Conservation (phyloP, 2,113 vertebrate genomes). For the Cygnus atratus region DNA sequence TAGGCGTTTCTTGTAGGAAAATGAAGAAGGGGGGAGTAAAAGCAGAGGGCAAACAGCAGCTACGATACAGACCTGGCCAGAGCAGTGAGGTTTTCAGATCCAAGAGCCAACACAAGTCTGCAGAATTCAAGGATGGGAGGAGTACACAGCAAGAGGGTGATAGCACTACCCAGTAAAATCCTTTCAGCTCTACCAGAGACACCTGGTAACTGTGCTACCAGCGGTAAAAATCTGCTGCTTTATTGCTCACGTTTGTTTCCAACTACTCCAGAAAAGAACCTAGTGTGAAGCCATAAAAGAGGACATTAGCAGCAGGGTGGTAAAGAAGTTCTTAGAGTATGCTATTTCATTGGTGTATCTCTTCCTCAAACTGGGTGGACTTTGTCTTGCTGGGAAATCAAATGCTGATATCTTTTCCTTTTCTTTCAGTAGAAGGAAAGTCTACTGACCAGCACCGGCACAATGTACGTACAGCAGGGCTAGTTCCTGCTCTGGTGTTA, state of each 20-base stretch:
- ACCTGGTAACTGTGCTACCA: fast-evolving
- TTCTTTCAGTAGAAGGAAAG: background rate
- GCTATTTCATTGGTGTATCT: background rate
- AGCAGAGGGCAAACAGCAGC: background rate
- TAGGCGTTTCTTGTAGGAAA: fast-evolving
- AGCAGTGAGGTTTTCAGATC: background rate
- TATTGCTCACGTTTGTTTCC: background rate
- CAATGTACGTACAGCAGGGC: background rate
- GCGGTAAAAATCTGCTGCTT: background rate
- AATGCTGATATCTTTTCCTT: background rate
- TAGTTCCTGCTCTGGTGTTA: background rate
- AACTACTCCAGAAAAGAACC: background rate
- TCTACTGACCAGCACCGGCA: background rate
- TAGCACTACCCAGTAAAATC: background rate
- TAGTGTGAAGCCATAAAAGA: background rate
- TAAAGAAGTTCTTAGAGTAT: background rate
- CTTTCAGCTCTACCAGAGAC: background rate
- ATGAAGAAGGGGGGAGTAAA: background rate
- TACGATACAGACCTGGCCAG: background rate
- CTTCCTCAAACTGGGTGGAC: background rate
- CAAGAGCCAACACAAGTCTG: background rate
- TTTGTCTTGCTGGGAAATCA: background rate
- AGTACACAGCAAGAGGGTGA: background rate
- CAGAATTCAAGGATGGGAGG: background rate
- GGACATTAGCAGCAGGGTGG: background rate